Evolutionary conservation across 2,888 invertebrate species (phyloP).

Genomic region (Timandra comae): DNA sequence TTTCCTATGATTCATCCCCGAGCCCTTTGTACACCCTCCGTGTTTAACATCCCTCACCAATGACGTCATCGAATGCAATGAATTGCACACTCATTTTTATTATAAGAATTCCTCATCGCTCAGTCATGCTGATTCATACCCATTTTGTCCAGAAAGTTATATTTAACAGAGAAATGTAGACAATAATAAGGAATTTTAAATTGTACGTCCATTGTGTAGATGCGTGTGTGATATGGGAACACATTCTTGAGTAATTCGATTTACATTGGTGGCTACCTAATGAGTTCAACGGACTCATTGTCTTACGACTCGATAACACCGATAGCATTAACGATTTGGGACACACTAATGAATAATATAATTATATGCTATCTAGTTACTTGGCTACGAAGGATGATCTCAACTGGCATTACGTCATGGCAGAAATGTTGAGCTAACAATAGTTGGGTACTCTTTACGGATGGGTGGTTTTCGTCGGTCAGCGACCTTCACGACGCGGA

Average conservation of each 20-base stretch:
- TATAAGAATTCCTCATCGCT: constrained; percentile 49
- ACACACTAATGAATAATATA: constrained; percentile 1
- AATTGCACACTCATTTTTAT: constrained; percentile 36
- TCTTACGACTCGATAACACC: constrained; percentile 33
- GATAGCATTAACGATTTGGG: constrained; percentile 21
- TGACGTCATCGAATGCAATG: constrained; percentile 65
- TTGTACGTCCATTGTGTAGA: constrained; percentile 11
- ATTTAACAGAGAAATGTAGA: constrained; percentile 27
- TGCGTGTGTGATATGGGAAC: constrained; percentile 24
- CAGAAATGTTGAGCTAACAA: constrained; percentile 14
- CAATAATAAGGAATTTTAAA: constrained; percentile 13
- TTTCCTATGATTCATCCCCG: constrained; percentile 71
- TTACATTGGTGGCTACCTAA: constrained; percentile 27
- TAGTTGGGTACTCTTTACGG: constrained; percentile 49
- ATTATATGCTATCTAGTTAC: constrained; percentile 1
- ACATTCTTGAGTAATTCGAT: constrained; percentile 32
- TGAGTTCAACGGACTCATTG: constrained; percentile 39
- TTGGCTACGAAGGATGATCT: constrained; percentile 9
- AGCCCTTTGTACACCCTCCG: constrained; percentile 61
- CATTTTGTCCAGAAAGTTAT: constrained; percentile 35
- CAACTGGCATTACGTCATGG: constrained; percentile 11
- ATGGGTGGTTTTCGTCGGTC: constrained; percentile 62
- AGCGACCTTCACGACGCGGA: constrained; percentile 63
- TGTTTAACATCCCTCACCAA: constrained; percentile 47
- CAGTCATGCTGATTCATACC: constrained; percentile 59